Percentiles rank a stretch among this genome's conserved stretches.
Evolutionary conservation across 2,797 vertebrate species (phyloP).

Genomic region (Botia kubotai): DNA sequence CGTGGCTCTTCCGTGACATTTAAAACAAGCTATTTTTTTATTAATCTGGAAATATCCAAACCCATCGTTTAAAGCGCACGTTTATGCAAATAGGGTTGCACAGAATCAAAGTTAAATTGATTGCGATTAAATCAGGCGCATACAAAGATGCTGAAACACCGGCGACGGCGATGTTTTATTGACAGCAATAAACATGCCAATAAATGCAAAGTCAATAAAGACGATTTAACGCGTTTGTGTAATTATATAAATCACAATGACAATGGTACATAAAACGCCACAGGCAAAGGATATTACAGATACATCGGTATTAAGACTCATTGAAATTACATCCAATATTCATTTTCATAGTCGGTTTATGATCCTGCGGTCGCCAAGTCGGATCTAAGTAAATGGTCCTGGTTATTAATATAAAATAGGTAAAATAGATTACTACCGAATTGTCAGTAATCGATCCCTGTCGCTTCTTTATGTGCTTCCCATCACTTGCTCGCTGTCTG

Average conservation of each 20-base stretch:
- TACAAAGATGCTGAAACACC: conserved; percentile 24
- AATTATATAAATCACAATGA: conserved; percentile 41
- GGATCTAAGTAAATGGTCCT: neutral
- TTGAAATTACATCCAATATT: conserved; percentile 18
- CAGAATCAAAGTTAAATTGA: conserved; percentile 2
- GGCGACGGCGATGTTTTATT: conserved; percentile 2
- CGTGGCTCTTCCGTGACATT: neutral
- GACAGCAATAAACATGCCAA: conserved; percentile 11
- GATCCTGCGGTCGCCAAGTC: neutral
- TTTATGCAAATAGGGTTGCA: conserved; percentile 26
- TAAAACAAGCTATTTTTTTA: neutral
- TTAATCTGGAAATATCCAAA: neutral
- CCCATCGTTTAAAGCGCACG: neutral
- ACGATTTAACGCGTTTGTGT: conserved; percentile 30
- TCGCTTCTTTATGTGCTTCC: conserved; percentile 77
- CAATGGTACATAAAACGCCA: conserved; percentile 23
- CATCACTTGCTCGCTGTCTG: conserved; percentile 70
- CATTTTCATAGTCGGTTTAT: conserved; percentile 10
- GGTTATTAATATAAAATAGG: neutral
- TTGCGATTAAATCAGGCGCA: conserved; percentile 31
- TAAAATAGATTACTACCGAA: conserved; percentile 59
- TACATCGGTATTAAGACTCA: conserved; percentile 44
- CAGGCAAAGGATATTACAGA: conserved; percentile 28
- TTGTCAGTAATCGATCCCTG: conserved; percentile 75
- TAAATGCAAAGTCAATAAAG: conserved; percentile 38